Base-by-base conservation (phyloP, 2,797 vertebrate species). In the Chromis chromis region DNA sequence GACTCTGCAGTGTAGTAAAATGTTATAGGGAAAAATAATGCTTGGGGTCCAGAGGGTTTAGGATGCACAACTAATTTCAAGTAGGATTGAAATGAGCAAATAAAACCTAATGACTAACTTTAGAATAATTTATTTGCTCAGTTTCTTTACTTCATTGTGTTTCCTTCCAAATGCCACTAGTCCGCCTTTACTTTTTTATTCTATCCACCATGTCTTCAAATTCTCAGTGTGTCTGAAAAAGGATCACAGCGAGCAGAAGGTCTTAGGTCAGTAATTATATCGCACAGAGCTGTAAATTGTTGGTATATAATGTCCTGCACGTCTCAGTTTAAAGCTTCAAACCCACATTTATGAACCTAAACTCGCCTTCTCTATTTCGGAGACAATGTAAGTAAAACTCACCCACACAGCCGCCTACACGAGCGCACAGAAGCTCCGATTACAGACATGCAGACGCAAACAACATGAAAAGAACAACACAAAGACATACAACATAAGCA, bases 321-420 rank as follows among this genome's bases (percentile, higher is more conserved):
- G 22, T 63, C 56, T 70, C 69, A 50, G 28, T 82, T 55, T 57
- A 1, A 4, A 61, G 67, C 69, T 55, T 77, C 48, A 61, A 76
- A 77, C 55, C 46, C 39, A 28, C 75, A 40, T 84, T 74, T 58
- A 57, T 61, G 62, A 73, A 65, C 55, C 24, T 62, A 53, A 68
- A 77, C 62, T 54, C 3, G 14, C 75, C 60, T 78, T 54, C 31
- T 79, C 48, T 59, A 71, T 79, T 76, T 75, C 4, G 28, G 70
- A 83, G 58, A 84, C 61, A 67, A 75, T 83, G 36, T 55, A 66
- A 52, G 61, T 48, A 39, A n/a, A 75, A 68, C 57, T 54, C 79
- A 33, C 81, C 63, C 79, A 82, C 88, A 52, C 69, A 53, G 49
- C 55, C 70, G 21, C 86, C 77, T 74, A 82, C 73, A 48, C 8